Conservation (phyloP, 1,140 invertebrate genomes). For the Platyscapa corneri region DNA sequence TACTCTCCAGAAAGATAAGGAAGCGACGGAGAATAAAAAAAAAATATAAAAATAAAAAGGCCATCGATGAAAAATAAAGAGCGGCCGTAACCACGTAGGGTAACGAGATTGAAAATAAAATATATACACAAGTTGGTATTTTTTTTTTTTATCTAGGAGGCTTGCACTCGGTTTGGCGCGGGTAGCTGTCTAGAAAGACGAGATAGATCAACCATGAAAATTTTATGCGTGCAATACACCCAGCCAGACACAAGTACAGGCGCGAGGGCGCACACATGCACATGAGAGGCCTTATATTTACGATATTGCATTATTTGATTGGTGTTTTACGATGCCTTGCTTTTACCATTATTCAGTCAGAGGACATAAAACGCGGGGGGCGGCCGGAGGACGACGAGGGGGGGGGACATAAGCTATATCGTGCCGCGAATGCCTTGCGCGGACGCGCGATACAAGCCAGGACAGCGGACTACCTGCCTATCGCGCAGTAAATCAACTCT, state of each 20-base stretch:
- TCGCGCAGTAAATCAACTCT: constrained; percentile 58
- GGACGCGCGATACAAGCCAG: not conserved
- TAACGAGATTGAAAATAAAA: constrained; percentile 45
- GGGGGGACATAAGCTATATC: constrained; percentile 12
- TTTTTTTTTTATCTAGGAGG: not conserved
- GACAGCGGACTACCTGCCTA: constrained; percentile 29
- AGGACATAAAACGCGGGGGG: constrained; percentile 40
- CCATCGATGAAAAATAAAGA: not conserved
- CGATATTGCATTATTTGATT: constrained; percentile 66
- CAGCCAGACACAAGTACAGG: no score
- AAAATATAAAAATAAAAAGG: not conserved
- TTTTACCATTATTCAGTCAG: constrained; percentile 63
- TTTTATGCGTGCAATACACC: constrained; percentile 53
- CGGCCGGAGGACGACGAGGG: not conserved
- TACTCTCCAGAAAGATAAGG: no score
- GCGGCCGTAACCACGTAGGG: not conserved
- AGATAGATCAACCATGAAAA: constrained; percentile 56
- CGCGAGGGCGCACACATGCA: no score
- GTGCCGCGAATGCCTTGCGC: constrained; percentile 2
- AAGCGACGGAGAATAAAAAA: not conserved
- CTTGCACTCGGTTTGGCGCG: not conserved
- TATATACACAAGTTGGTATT: constrained; percentile 9
- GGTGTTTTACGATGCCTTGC: constrained; percentile 60
- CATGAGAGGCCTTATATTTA: constrained; percentile 56
- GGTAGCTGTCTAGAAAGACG: constrained; percentile 12